Evolutionary conservation across 2,888 invertebrate genomes (phyloP), one percentile per base, ranked within the genome.

Genomic region (Dryobotodes eremita): DNA sequence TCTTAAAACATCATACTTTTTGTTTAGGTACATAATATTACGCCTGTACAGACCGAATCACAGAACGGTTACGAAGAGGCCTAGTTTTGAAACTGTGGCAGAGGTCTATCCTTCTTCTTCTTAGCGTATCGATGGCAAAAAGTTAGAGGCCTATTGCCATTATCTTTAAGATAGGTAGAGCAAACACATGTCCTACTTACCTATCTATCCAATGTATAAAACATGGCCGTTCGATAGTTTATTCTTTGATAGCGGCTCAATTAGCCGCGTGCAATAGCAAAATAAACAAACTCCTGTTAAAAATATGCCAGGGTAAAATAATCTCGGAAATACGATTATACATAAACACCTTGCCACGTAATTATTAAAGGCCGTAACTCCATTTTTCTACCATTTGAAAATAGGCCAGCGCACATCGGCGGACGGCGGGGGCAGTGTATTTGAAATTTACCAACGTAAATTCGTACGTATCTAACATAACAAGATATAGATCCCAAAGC

Each of bases 261-360:
- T 66, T 62, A 73, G 15, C 57, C 10, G 4, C 42, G 26, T 42
- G 23, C 36, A 17, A 42, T 46, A 42, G 8, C 23, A 80, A 81
- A 74, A 82, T 61, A 82, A 74, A 74, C 36, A 55, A 42, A 61
- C 6, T 65, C 0, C 17, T 73, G 23, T 66, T 81, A 26, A 61
- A 79, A 61, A 26, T n/a, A 74, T 55, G 53, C 59, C 50, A 59
- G 48, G 62, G 17, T 66, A 3, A 73, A 81, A 61, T 81, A 81
- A 42, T 59, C 26, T 53, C 15, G 59, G 50, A 59, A 57, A 50
- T 50, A 66, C 15, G 20, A 36, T 59, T 72, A 17, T 36, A 59
- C 31, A 59, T 80, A 59, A 53, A 79, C 42, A 70, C 23, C 26
- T 20, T 11, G 50, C 53, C 31, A 53, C 20, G n/a, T 68, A 53